phyloP scores from a whole-genome alignment of 2,888 invertebrate genomes.

The Margaritifera margaritifera region DNA sequence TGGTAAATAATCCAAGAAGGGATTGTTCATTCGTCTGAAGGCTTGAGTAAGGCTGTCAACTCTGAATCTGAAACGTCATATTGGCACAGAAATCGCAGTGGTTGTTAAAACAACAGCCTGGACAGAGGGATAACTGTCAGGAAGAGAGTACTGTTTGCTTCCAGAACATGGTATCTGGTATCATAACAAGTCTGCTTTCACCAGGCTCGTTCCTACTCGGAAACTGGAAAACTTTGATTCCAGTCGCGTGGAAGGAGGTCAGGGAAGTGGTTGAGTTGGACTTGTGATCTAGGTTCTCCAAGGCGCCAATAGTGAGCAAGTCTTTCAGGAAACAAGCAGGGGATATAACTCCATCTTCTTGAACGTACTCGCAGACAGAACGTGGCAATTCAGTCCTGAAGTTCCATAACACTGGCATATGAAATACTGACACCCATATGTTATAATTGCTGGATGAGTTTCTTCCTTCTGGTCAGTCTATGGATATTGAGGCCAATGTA shows the following conservation, averaged over 20 bases:
- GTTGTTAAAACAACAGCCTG: too few species aligned
- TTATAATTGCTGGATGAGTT: constrained; percentile 4
- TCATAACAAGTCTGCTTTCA: not conserved
- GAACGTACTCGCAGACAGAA: too few species aligned
- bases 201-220: constrained; percentile 6
- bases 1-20: too few species aligned
- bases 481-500: constrained; percentile 9
- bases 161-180: constrained; percentile 8
- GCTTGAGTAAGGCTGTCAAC: too few species aligned
- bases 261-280: constrained; percentile 15
- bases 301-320: constrained; percentile 16
- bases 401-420: constrained; percentile 20
- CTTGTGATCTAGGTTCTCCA: constrained; percentile 27
- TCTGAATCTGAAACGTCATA: too few species aligned
- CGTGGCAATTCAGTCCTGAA: constrained; percentile 6
- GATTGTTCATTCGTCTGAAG: too few species aligned
- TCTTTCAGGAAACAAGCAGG: constrained; percentile 6
- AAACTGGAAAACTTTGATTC: constrained; percentile 17
- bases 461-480: constrained; percentile 3
- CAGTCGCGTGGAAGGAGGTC: constrained; percentile 24
- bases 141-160: constrained; percentile 6
- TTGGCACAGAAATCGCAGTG: too few species aligned
- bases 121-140: too few species aligned
- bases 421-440: not conserved
- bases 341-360: constrained; percentile 8